phyloP scores from a whole-genome alignment of 2,888 invertebrate genomes.

The Heliconius ismenius region DNA sequence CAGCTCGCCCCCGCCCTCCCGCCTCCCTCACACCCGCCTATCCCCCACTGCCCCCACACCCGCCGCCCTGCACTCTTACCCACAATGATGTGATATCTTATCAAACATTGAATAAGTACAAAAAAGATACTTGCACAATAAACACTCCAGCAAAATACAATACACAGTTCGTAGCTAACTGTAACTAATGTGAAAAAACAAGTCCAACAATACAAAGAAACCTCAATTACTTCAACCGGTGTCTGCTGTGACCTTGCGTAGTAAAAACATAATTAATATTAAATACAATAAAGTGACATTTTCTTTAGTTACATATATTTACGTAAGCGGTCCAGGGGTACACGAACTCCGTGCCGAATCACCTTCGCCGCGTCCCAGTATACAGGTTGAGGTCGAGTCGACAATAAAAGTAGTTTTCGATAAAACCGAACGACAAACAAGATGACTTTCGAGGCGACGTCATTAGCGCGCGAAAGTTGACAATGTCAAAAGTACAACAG shows the following conservation, averaged over 20 bases:
- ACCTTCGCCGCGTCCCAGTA: conserved; percentile 77
- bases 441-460: conserved; percentile 52
- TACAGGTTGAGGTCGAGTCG: conserved; percentile 73
- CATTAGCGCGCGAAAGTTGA: conserved; percentile 55
- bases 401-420: conserved; percentile 72
- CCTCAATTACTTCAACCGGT: conserved; percentile 24
- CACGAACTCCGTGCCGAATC: conserved; percentile 67
- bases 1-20: conserved; percentile 51
- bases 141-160: background rate
- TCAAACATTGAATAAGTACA: conserved; percentile 24
- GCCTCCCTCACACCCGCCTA: conserved; percentile 43
- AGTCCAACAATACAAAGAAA: conserved; percentile 31
- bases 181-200: conserved; percentile 37
- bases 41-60: conserved; percentile 43
- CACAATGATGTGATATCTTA: conserved; percentile 35
- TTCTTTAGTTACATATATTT: conserved; percentile 70
- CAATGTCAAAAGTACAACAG: conserved; percentile 42
- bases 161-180: conserved; percentile 24
- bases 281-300: conserved; percentile 49
- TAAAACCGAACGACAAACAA: conserved; percentile 69
- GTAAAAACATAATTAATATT: conserved; percentile 42
- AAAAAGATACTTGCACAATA: conserved; percentile 19
- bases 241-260: conserved; percentile 41
- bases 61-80: conserved; percentile 37
- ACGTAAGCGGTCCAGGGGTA: conserved; percentile 67